Evolutionary conservation across 1,140 invertebrate species (phyloP), one percentile per base, ranked within the genome.

Genomic region (Formica selysi): DNA sequence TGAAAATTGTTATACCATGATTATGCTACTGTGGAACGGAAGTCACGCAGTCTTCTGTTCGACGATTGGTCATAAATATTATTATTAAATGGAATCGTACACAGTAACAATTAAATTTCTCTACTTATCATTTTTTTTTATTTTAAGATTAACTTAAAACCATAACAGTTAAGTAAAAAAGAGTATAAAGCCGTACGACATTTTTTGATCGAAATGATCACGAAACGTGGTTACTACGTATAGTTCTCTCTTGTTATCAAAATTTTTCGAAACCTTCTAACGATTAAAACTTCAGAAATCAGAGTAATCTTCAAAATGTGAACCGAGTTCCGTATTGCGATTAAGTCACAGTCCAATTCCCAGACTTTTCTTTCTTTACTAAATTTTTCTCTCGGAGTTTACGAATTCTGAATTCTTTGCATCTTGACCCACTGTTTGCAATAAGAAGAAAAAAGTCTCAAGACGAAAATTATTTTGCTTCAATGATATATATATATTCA

Each of bases 1-100:
- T 71, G 36, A 64, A 80, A 57, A 80, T 80, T 80, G 26, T 70
- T 70, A 22, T 70, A 1, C 22, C n/a, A 70, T 70, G 54, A 29
- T 68, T 68, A 67, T 68, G 29, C 32, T 70, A 70, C 29, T 70
- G 22, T 64, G 29, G 10, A 10, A 3, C n/a, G 16, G 22, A 80
- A 80, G 10, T 80, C 68, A 61, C 22, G 16, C 3, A n/a, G 41
- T 22, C 26, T 65, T 78, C 48, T 48, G 61, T 65, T 65, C 22
- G n/a, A 54, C 2, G 29, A 41, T 19, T n/a, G 38, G 7, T 26
- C 32, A 51, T 11, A 3, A 3, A 38, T 78, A 36, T 4, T 16
- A 4, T 32, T 73, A 64, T 44, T 48, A 36, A 62, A 59, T 22
- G 54, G 10, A 78, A 65, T 13, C 59, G 22, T 3, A 78, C 13